phyloP scores from a whole-genome alignment of 1,140 invertebrate genomes.

The Drosophila kikkawai region DNA sequence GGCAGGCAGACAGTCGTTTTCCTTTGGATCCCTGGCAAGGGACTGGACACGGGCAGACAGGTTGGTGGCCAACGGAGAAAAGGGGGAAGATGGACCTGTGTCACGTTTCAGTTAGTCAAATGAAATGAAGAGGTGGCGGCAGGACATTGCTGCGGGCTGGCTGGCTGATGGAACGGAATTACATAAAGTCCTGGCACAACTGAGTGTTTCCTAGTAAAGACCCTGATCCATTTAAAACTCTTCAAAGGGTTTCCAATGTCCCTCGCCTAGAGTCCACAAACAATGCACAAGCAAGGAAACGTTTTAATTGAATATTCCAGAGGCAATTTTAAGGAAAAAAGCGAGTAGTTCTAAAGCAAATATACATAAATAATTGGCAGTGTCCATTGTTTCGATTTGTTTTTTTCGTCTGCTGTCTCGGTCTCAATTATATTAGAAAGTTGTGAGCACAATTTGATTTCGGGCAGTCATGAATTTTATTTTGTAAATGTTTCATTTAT shows the following conservation, averaged over 20 bases:
- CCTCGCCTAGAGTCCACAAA: background rate
- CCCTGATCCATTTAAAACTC: slow-evolving; percentile 7
- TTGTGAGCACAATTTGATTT: slow-evolving; percentile 25
- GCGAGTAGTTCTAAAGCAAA: background rate
- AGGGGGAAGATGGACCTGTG: slow-evolving; percentile 16
- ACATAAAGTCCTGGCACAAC: slow-evolving; percentile 20
- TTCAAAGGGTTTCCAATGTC: slow-evolving; percentile 39
- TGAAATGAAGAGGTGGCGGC: slow-evolving; percentile 62
- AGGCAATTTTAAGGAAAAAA: background rate
- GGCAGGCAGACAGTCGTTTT: slow-evolving; percentile 18
- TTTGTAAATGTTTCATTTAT: slow-evolving; percentile 28
- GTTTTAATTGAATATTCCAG: slow-evolving; percentile 61
- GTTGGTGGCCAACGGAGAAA: slow-evolving; percentile 12
- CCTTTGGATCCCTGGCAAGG: slow-evolving; percentile 29
- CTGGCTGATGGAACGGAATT: slow-evolving; percentile 36
- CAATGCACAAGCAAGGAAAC: slow-evolving; percentile 22
- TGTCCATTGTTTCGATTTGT: slow-evolving; percentile 2
- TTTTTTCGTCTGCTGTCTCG: background rate
- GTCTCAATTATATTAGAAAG: slow-evolving; percentile 25
- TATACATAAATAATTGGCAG: slow-evolving; percentile 22
- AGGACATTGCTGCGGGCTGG: slow-evolving; percentile 24
- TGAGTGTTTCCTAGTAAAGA: slow-evolving; percentile 13
- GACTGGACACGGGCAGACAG: slow-evolving; percentile 28
- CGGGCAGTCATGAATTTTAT: slow-evolving; percentile 38
- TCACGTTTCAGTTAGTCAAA: slow-evolving; percentile 71